Percentiles rank a stretch among this genome's conserved stretches.
Evolutionary conservation across 1,140 invertebrate species (phyloP).

Genomic region (Papilio polyxenes): DNA sequence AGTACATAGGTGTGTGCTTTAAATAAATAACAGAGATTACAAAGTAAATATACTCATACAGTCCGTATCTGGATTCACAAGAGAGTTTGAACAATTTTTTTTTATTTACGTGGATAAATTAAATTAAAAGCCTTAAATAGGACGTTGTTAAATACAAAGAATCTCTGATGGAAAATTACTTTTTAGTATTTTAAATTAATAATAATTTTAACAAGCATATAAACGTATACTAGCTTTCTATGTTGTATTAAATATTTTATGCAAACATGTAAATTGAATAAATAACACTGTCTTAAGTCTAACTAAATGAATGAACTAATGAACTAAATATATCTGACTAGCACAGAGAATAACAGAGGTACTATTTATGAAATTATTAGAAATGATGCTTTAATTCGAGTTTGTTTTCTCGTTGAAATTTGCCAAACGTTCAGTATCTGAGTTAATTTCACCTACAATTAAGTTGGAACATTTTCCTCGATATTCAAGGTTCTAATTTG

Average conservation of each 20-base stretch:
- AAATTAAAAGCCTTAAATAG: too few species aligned
- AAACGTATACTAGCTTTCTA: too few species aligned
- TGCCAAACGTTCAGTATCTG: background rate
- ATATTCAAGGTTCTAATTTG: conserved; percentile 11
- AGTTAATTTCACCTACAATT: conserved; percentile 8
- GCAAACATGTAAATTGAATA: too few species aligned
- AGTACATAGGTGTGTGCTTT: background rate
- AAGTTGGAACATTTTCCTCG: conserved; percentile 7
- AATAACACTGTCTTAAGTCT: background rate
- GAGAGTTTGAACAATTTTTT: background rate
- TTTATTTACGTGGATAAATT: background rate
- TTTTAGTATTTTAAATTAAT: too few species aligned
- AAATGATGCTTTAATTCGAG: background rate
- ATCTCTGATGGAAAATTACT: too few species aligned
- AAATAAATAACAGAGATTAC: conserved; percentile 1
- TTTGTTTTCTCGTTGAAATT: conserved; percentile 10
- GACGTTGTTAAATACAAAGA: too few species aligned
- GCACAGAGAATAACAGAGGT: background rate
- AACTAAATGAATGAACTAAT: too few species aligned
- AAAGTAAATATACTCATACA: background rate
- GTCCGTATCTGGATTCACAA: background rate
- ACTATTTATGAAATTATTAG: background rate
- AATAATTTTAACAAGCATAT: too few species aligned
- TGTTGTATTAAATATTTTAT: background rate
- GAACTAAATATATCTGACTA: background rate